Base-by-base conservation (phyloP, 2,113 vertebrate species). In the Eurystomus gularis region DNA sequence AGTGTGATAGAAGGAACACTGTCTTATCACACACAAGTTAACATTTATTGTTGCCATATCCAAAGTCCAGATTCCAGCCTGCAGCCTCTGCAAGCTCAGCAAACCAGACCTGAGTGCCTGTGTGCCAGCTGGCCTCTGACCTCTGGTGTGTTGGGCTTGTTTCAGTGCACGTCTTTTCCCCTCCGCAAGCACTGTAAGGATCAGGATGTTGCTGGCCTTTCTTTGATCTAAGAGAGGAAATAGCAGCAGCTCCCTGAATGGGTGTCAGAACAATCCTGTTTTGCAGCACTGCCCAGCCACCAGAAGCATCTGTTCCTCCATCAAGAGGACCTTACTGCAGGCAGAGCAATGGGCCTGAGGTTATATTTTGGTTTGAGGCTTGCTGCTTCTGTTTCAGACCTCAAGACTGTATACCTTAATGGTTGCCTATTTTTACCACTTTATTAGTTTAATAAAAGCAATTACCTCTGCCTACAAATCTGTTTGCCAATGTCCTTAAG, bases 11-110 rank as follows among this genome's bases (percentile, higher is more conserved):
- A 75, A 80, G 79, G 91, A 93, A 29, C 62, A 42, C 57, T 82
- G 31, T 14, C 85, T 97, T 97, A 97, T 97, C 97, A 81, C 69
- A 91, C 1, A 21, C 70, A 25, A 90, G 96, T 94, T 95, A 97
- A 92, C 91, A 88, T 93, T 93, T 83, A 60, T 94, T 91, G 83
- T 23, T 83, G 78, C 79, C 29, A 10, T 13, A 92, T 81, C 77
- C 97, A 97, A 97, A 97, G 97, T 97, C 91, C 97, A 94, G 84
- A 86, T 35, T 83, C 73, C 0, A 5, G 88, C 81, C 93, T 55
- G 52, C 92, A 58, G 5, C 1, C 71, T 64, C 62, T 82, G 96
- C 93, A 94, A 31, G 31, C 79, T 95, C 94, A 96, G 96, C 96
- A 96, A 37, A 44, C 25, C 78, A 84, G 76, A 17, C 11, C 28